phyloP scores from a whole-genome alignment of 2,797 vertebrate species.

The Graptemys geographica region DNA sequence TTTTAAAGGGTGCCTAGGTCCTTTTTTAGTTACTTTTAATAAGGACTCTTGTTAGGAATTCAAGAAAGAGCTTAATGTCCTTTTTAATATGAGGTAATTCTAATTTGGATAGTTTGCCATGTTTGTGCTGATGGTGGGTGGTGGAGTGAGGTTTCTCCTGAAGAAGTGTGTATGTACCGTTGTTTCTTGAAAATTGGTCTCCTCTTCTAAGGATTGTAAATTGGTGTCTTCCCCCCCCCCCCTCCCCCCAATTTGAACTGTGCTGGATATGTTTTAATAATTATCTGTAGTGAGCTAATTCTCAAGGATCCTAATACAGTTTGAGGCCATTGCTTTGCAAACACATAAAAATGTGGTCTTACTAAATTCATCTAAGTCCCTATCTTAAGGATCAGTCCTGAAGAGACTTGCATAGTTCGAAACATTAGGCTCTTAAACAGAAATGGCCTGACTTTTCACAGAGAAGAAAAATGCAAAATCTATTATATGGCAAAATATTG shows the following conservation, averaged over 20 bases:
- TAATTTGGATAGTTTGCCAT: background rate
- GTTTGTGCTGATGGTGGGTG: background rate
- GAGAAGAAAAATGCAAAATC: background rate
- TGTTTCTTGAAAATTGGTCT: background rate
- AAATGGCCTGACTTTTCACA: background rate
- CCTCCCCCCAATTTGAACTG: background rate
- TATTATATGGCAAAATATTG: background rate
- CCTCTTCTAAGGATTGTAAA: background rate
- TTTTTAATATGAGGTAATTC: background rate
- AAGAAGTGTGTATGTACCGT: background rate
- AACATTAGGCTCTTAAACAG: background rate
- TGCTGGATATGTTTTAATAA: background rate
- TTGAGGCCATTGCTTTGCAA: background rate
- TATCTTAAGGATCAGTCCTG: background rate
- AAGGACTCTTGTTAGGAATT: background rate
- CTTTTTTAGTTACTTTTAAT: background rate
- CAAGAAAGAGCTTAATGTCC: background rate
- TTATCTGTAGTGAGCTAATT: background rate
- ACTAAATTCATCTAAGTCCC: background rate
- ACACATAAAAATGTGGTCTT: background rate
- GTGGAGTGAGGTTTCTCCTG: background rate
- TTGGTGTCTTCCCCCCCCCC: background rate
- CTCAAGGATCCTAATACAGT: background rate
- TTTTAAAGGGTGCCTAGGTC: background rate
- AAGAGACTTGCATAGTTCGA: background rate